Base-by-base conservation (phyloP, 2,888 invertebrate species). In the Andricus curvator region DNA sequence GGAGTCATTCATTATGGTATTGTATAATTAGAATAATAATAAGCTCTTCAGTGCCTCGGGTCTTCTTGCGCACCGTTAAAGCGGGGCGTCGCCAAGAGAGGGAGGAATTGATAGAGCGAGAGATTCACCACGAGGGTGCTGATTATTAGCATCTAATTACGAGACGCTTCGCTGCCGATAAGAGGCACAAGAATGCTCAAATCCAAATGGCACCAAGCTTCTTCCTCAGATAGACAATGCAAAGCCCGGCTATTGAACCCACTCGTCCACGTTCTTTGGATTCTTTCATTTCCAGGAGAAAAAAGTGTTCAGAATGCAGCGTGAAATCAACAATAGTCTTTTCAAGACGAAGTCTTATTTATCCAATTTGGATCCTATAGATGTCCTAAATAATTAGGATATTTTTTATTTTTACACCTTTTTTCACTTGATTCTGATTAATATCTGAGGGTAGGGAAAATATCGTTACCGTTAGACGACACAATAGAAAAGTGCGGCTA, bases 21-120 rank as follows among this genome's bases (percentile, higher is more conserved):
- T 91, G 91, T 92, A 90, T 92, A 92, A 92, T 92, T 92, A 92
- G 92, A 92, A 92, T 91, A 90, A 92, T 92, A 92, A 92, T 92
- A 92, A 91, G 91, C 91, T 90, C 90, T 90, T 89, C 87, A 88
- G 88, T 85, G 89, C 88, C 88, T 85, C 86, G 87, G 90, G 88
- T 88, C 88, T 91, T 89, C 90, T 90, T 90, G 89, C 88, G 87
- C 88, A 83, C 83, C 86, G 86, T 85, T 87, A 86, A 86, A 85
- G 84, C 87, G 85, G 84, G 85, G 83, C 83, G 85, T 86, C 87
- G 85, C 82, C 83, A 83, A 83, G 83, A 84, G 84, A 84, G 82
- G 70, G 81, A 81, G 82, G 81, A 81, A 77, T 79, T 60, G 79
- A 79, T 83, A 84, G 83, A 83, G 85, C 83, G 82, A 85, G 81